phyloP scores from a whole-genome alignment of 2,113 vertebrate species.

The Danio rerio region DNA sequence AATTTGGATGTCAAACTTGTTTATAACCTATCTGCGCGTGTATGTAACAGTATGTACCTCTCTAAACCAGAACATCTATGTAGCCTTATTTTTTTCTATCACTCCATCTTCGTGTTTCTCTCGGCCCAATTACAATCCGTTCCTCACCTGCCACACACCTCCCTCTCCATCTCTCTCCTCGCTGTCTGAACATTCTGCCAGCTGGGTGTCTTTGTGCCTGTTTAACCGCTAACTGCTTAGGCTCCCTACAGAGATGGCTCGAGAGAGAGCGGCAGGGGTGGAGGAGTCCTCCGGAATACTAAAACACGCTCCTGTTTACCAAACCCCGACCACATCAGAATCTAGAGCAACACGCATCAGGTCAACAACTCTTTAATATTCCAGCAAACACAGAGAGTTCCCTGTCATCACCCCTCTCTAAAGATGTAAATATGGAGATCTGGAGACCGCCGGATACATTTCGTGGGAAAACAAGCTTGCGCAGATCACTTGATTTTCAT shows the following conservation, averaged over 20 bases:
- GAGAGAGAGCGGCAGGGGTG: constrained; percentile 13
- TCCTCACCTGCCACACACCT: constrained; percentile 30
- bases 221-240: constrained; percentile 35
- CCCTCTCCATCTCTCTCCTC: background rate
- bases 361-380: constrained; percentile 32
- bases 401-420: background rate
- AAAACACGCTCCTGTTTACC: constrained; percentile 8
- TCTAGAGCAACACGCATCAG: constrained; percentile 18
- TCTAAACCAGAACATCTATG: background rate
- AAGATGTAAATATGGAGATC: background rate
- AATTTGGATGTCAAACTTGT: background rate
- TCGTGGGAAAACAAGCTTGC: background rate
- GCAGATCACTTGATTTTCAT: background rate
- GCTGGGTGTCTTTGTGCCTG: constrained; percentile 39
- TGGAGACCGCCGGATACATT: background rate
- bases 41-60: background rate
- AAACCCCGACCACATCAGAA: background rate
- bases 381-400: constrained; percentile 1
- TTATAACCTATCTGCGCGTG: background rate
- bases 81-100: background rate
- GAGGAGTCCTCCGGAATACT: constrained; percentile 24
- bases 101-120: background rate
- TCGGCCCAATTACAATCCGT: constrained; percentile 32
- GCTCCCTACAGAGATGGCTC: constrained; percentile 24
- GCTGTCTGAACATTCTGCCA: constrained; percentile 18